These are phyloP conservation scores for Xenentodon cancila DNA, from an alignment of 2,797 vertebrate genomes.

Conservation along the genomic window DNA sequence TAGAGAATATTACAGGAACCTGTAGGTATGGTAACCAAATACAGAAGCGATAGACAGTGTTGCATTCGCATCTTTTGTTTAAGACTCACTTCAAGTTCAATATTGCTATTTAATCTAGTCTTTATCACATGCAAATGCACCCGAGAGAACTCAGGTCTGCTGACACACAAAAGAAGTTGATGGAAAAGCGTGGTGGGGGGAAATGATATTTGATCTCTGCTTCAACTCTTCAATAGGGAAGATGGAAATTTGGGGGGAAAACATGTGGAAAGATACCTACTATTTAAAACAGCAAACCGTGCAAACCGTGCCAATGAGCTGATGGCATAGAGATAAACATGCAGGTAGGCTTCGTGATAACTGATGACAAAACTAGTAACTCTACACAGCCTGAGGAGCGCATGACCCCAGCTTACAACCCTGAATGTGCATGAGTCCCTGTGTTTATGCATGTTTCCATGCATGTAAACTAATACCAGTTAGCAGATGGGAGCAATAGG, in stretches of 20 bases:
- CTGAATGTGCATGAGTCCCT: conserved; percentile 41
- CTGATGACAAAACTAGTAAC: conserved; percentile 58
- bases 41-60: conserved; percentile 39
- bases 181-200: conserved; percentile 16
- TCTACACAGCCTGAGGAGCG: conserved; percentile 35
- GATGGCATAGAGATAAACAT: conserved; percentile 42
- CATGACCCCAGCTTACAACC: conserved; percentile 12
- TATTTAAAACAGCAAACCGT: conserved; percentile 32
- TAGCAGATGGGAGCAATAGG: conserved; percentile 66
- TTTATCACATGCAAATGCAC: conserved; percentile 31
- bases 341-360: conserved; percentile 32
- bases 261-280: conserved; percentile 40
- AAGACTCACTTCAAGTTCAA: conserved; percentile 50
- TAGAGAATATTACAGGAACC: conserved; percentile 42
- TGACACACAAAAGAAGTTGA: conserved; percentile 28
- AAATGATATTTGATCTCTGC: conserved; percentile 53
- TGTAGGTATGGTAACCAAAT: conserved; percentile 57
- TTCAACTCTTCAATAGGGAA: conserved; percentile 34
- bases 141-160: conserved; percentile 18
- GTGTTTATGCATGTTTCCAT: conserved; percentile 52
- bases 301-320: conserved; percentile 45
- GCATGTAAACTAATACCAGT: conserved; percentile 61
- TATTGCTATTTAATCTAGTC: conserved; percentile 59
- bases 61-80: conserved; percentile 50
- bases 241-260: conserved; percentile 32